These are phyloP conservation scores for Euwallacea similis DNA, from an alignment of 1,140 invertebrate species.

Conservation along the genomic window DNA sequence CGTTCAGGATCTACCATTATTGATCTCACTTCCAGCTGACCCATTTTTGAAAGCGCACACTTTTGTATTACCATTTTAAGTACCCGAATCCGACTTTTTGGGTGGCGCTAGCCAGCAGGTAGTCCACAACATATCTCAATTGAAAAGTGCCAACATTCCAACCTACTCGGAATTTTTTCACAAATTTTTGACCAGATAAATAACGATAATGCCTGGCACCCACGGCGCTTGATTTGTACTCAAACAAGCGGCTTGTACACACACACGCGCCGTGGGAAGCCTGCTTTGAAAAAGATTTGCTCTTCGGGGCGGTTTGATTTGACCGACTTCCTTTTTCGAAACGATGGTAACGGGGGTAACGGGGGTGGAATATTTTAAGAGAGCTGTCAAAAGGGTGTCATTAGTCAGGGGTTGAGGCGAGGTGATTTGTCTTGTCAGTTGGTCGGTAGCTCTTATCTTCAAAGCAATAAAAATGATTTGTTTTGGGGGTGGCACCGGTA, in stretches of 20 bases:
- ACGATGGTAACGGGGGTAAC: not conserved
- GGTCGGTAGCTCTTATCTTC: conserved; percentile 24
- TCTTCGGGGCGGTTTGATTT: conserved; percentile 18
- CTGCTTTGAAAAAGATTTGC: too few relatives aligned
- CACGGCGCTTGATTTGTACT: not conserved
- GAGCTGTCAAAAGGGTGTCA: conserved; percentile 25
- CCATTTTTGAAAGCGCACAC: too few relatives aligned
- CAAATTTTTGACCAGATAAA: conserved; percentile 26
- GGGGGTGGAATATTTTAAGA: conserved; percentile 36
- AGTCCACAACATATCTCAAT: conserved; percentile 26
- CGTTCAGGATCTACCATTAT: too few relatives aligned
- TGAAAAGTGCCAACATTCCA: conserved; percentile 14
- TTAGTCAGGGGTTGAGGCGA: conserved; percentile 15
- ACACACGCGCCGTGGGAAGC: too few relatives aligned
- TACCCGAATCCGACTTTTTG: not conserved
- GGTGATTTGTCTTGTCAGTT: conserved; percentile 28
- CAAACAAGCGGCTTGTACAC: not conserved
- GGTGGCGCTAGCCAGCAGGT: conserved; percentile 23
- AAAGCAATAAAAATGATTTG: conserved; percentile 35
- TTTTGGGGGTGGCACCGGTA: conserved; percentile 15
- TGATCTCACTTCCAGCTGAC: too few relatives aligned
- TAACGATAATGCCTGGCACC: conserved; percentile 7
- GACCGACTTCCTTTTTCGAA: conserved; percentile 28
- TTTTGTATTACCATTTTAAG: too few relatives aligned
- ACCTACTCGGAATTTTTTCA: conserved; percentile 18